These are phyloP conservation scores for Tragelaphus scriptus DNA, from an alignment of 2,113 vertebrate genomes.

Conservation along the genomic window DNA sequence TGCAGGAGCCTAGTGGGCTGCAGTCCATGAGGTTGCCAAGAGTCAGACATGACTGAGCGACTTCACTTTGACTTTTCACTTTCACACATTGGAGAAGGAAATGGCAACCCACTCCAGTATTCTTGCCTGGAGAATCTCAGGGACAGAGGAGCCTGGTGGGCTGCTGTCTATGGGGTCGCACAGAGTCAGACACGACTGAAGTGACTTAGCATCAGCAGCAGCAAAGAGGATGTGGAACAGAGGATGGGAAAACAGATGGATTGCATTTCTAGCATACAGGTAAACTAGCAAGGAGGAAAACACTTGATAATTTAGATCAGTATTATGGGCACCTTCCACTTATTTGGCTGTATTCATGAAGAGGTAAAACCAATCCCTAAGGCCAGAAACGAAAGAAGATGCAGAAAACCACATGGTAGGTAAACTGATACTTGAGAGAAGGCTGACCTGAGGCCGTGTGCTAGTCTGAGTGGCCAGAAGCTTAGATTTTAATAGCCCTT, in stretches of 20 bases:
- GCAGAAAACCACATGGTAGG: background rate
- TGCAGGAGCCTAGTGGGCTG: no score
- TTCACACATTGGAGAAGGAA: no score
- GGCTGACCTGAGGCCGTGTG: background rate
- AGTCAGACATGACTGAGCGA: no score
- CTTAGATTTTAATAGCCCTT: background rate
- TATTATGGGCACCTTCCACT: background rate
- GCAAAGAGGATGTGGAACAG: background rate
- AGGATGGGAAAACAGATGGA: background rate
- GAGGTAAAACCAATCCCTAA: background rate
- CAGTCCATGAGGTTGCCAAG: no score
- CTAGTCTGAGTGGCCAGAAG: background rate
- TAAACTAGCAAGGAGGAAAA: background rate
- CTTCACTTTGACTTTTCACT: no score
- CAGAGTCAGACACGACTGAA: accelerated
- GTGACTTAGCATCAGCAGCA: no score
- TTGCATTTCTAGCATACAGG: background rate
- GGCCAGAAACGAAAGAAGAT: background rate
- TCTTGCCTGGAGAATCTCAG: no score
- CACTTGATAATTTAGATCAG: background rate
- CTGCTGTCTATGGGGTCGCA: no score
- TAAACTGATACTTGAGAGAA: background rate
- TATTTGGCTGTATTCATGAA: background rate
- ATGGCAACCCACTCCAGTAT: no score
- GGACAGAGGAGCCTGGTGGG: no score